phyloP scores from a whole-genome alignment of 2,888 invertebrate species.

The Agriotes lineatus region DNA sequence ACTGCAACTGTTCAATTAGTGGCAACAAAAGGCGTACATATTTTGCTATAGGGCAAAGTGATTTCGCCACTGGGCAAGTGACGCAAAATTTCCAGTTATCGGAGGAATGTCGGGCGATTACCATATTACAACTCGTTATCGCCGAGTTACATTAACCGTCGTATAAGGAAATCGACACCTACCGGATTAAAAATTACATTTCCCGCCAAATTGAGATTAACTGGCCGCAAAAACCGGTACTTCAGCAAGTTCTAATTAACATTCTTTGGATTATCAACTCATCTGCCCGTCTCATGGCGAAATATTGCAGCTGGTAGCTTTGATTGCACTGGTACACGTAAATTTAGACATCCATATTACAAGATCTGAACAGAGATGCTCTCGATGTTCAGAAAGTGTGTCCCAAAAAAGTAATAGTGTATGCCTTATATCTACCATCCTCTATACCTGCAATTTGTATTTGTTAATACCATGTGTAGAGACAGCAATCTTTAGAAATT shows the following conservation, averaged over 20 bases:
- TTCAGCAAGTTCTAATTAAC: not conserved
- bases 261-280: too few species aligned
- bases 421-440: too few species aligned
- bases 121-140: constrained; percentile 3
- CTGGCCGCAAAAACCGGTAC: not conserved
- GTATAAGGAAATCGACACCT: not conserved
- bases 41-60: not conserved
- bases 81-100: not conserved
- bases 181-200: not conserved
- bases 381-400: too few species aligned
- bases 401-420: too few species aligned
- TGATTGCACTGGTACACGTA: too few species aligned
- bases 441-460: too few species aligned
- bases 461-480: too few species aligned
- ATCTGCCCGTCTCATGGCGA: too few species aligned
- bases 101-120: constrained; percentile 8
- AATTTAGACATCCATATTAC: too few species aligned
- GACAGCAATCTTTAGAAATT: too few species aligned
- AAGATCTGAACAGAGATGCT: too few species aligned
- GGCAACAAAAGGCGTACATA: not conserved
- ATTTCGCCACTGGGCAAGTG: not conserved
- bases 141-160: not conserved
- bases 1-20: not conserved
- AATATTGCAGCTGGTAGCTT: too few species aligned
- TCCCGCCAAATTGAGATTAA: not conserved